Evolutionary conservation across 2,888 invertebrate species (phyloP).

Genomic region (Coelopa pilipes): DNA sequence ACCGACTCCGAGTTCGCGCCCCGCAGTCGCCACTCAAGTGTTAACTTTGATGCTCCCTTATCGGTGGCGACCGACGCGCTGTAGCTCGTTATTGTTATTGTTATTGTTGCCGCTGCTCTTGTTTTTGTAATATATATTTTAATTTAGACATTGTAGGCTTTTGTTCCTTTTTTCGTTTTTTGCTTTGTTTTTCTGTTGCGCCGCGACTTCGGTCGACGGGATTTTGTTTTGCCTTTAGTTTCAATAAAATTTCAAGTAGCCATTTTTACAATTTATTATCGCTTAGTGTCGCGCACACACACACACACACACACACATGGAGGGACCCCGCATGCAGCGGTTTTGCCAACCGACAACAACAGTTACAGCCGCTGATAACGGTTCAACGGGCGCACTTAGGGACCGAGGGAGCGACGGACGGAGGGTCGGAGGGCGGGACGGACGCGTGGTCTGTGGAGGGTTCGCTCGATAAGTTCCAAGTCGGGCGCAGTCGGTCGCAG

Average conservation of each 20-base stretch:
- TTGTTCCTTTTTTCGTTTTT: conserved; percentile 35
- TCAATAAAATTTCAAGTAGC: conserved; percentile 44
- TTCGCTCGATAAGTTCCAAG: no score
- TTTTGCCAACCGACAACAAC: conserved; percentile 10
- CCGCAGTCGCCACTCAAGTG: conserved; percentile 23
- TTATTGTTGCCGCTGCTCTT: conserved; percentile 1
- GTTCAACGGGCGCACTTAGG: neutral
- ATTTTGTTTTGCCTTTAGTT: conserved; percentile 7
- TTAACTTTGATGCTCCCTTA: conserved; percentile 38
- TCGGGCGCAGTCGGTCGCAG: no score
- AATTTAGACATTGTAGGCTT: conserved; percentile 27
- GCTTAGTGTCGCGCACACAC: conserved; percentile 21
- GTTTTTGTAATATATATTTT: conserved; percentile 20
- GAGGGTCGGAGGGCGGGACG: neutral
- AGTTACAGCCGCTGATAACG: conserved; percentile 17
- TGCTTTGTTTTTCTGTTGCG: conserved; percentile 28
- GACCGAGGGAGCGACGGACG: conserved; percentile 1
- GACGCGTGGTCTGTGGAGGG: no score
- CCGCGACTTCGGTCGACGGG: neutral
- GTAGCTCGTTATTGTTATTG: neutral
- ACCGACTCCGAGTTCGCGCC: neutral
- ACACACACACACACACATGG: neutral
- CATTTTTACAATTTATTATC: conserved; percentile 47
- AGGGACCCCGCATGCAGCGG: neutral
- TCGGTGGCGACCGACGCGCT: conserved; percentile 10